Evolutionary conservation across 2,113 vertebrate genomes (phyloP).

Genomic region (Columbina picui): DNA sequence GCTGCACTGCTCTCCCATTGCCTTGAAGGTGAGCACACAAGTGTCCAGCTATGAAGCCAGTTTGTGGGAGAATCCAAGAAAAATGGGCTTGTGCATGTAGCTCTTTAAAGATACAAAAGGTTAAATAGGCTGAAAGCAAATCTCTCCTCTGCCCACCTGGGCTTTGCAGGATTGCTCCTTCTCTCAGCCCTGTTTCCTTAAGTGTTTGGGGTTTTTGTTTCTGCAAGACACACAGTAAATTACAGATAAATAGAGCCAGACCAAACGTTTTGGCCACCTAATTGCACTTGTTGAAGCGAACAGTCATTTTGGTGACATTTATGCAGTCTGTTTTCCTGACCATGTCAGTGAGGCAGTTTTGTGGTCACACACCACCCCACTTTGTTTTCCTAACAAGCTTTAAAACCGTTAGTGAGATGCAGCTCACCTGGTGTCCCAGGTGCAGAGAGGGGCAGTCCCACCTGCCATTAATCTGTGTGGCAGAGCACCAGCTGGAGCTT

Average conservation of each 20-base stretch:
- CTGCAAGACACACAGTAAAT: background rate
- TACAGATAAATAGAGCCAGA: background rate
- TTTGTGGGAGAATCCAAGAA: background rate
- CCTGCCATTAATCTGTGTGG: accelerated
- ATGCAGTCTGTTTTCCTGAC: background rate
- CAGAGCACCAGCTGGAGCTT: background rate
- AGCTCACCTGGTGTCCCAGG: accelerated
- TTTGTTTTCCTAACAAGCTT: background rate
- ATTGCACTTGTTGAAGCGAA: background rate
- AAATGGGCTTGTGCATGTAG: background rate
- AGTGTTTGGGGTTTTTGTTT: accelerated
- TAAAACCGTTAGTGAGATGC: accelerated
- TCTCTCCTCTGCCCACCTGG: background rate
- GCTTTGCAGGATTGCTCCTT: background rate
- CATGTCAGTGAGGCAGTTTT: accelerated
- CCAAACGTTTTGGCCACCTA: accelerated
- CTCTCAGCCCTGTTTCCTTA: background rate
- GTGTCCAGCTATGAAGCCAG: background rate
- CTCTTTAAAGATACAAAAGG: background rate
- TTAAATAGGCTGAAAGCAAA: background rate
- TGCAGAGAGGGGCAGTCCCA: background rate
- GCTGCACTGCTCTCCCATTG: background rate
- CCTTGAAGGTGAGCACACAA: background rate
- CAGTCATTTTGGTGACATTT: accelerated
- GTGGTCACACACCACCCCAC: accelerated